Evolutionary conservation across 23 tunicate species (phyloP).

Genomic region (Clavelina lepadiformis): DNA sequence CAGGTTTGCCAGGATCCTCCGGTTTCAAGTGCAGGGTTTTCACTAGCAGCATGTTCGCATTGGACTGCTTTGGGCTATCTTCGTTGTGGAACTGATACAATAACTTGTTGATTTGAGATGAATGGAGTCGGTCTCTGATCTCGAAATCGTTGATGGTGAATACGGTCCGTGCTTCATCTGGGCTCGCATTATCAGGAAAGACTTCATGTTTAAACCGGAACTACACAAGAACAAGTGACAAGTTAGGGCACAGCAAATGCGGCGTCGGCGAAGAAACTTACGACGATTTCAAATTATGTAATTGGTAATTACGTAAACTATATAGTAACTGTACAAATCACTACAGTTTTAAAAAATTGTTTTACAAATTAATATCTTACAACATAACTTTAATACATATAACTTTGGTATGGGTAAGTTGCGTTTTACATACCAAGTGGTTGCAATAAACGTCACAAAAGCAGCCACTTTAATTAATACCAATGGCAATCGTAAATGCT

Average conservation of each 20-base stretch:
- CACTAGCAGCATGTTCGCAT: constrained; percentile 61
- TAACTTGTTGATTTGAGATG: constrained; percentile 92
- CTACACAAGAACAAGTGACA: too few relatives aligned
- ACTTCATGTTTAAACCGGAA: constrained; percentile 50
- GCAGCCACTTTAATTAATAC: too few relatives aligned
- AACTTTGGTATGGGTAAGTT: too few relatives aligned
- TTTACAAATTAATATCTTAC: too few relatives aligned
- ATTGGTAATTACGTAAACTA: neutral
- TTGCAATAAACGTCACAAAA: too few relatives aligned
- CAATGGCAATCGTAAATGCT: too few relatives aligned
- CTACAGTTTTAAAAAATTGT: too few relatives aligned
- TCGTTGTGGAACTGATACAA: constrained; percentile 77
- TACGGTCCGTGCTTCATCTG: constrained; percentile 39
- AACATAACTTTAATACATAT: neutral
- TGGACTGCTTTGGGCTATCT: constrained; percentile 61
- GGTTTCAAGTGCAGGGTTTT: constrained; percentile 51
- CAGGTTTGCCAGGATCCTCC: constrained; percentile 7
- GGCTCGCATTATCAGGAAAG: constrained; percentile 24
- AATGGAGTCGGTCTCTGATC: constrained; percentile 62
- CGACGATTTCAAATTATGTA: too few relatives aligned
- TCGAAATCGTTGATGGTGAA: constrained; percentile 69
- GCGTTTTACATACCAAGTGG: too few relatives aligned
- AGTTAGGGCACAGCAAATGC: too few relatives aligned
- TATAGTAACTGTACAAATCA: neutral
- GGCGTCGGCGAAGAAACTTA: too few relatives aligned